Base-by-base conservation (phyloP, 2,113 vertebrate genomes). In the Hiodon tergisus region DNA sequence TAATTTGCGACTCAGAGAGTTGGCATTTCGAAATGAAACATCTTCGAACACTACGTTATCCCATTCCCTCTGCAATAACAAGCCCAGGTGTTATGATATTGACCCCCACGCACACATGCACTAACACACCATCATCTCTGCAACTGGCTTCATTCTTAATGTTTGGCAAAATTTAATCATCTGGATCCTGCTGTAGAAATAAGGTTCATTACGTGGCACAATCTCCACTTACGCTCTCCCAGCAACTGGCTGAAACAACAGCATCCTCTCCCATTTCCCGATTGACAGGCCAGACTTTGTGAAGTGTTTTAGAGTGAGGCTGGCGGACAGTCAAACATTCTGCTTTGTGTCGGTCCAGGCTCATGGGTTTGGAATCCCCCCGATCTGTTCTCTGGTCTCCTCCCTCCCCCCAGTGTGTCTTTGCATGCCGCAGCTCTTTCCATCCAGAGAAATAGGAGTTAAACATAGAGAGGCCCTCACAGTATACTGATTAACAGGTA, bases 211-310 rank as follows among this genome's bases (percentile, higher is more conserved):
- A 79, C 73, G 68, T 14, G 51, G 78, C 75, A 54, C 70, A 62
- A 76, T 74, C 71, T 81, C 47, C 67, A 71, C 80, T 77, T 78
- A 68, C 62, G 67, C 66, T 68, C 71, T 71, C 74, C 75, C n/a
- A 59, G 83, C 77, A 77, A n/a, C 48, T 73, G 47, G 73, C 78
- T 76, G 31, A 73, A 77, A 82, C 78, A 83, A 77, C 77, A 76
- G 57, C 77, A 72, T 59, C 75, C 77, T 77, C 52, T 7, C 46
- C 77, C 74, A 65, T 69, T 61, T 69, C 76, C 72, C 78, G 62
- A 61, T 61, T 77, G 80, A 82, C 79, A 65, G 72, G 75, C 57
- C 71, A 79, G 74, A 79, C 78, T 79, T 53, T 14, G 74, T 47
- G 59, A 61, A 75, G 67, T 77, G 77, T 72, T 74, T 52, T 61